A percentile compares a stretch with the other conserved stretches of the same genome.
These are phyloP conservation scores for Xenentodon cancila DNA, from an alignment of 2,797 vertebrate genomes.

Conservation along the genomic window DNA sequence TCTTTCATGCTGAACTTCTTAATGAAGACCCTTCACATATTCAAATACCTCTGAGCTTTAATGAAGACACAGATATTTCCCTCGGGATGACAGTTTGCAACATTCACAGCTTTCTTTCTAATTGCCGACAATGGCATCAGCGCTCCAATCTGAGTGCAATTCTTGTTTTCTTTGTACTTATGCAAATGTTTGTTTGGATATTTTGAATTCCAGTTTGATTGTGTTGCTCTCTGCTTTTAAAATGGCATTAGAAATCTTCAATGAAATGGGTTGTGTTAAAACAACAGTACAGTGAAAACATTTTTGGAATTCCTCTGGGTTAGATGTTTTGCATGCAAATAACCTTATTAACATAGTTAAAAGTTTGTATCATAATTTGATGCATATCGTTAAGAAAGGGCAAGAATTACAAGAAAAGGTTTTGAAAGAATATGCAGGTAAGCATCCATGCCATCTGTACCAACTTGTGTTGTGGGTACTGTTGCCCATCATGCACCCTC, in stretches of 20 bases:
- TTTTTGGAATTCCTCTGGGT: conserved; percentile 76
- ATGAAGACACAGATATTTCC: conserved; percentile 78
- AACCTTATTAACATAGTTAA: conserved; percentile 82
- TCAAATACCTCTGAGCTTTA: conserved; percentile 73
- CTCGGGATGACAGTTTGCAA: conserved; percentile 62
- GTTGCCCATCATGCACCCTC: too few relatives aligned
- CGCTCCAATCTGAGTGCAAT: conserved; percentile 71
- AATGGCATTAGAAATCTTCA: conserved; percentile 77
- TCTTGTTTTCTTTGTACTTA: conserved; percentile 81
- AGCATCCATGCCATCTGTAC: conserved; percentile 17
- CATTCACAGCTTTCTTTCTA: conserved; percentile 61
- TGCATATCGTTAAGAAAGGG: conserved; percentile 50
- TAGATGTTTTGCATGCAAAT: conserved; percentile 79
- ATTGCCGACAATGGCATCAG: conserved; percentile 67
- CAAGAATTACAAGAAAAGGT: conserved; percentile 57
- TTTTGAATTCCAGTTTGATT: conserved; percentile 78
- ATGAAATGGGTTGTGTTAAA: conserved; percentile 71
- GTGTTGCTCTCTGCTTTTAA: conserved; percentile 75
- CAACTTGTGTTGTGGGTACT: too few relatives aligned
- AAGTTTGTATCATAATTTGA: conserved; percentile 77
- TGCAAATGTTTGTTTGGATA: conserved; percentile 84
- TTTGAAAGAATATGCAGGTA: conserved; percentile 58
- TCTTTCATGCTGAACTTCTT: conserved; percentile 68
- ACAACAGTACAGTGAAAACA: conserved; percentile 66
- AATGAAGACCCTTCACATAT: conserved; percentile 78